Conservation (phyloP, 37 sponge, comb jelly and placozoan genomes). For the Crambe crambe region DNA sequence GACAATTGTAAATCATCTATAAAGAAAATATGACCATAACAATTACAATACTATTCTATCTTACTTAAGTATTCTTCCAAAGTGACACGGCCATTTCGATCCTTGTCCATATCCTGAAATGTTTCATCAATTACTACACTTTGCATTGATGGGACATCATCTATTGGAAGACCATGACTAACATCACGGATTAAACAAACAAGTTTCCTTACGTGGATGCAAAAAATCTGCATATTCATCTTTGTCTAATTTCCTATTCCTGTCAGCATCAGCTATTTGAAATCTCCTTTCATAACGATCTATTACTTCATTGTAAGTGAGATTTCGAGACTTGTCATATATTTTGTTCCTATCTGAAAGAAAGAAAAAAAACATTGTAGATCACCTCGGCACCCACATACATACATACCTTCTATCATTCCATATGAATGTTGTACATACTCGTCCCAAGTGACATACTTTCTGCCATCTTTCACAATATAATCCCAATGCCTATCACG, state of each 20-base stretch:
- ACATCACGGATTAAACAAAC: too few species aligned
- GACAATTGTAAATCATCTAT: neutral
- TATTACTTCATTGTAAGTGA: conserved; percentile 52
- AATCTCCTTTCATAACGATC: conserved; percentile 57
- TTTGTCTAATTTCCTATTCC: conserved; percentile 43
- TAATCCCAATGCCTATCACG: conserved; percentile 51
- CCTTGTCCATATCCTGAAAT: conserved; percentile 81
- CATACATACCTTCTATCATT: neutral
- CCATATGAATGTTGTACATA: conserved; percentile 49
- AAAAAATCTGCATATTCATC: conserved; percentile 82
- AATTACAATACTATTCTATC: too few species aligned
- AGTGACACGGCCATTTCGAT: conserved; percentile 76
- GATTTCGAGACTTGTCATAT: conserved; percentile 51
- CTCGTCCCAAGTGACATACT: conserved; percentile 55
- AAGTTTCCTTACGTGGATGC: conserved; percentile 79
- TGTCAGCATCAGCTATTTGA: conserved; percentile 67
- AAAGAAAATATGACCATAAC: too few species aligned
- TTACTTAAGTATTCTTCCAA: conserved; percentile 83
- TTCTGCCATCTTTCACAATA: conserved; percentile 57
- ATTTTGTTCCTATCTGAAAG: conserved; percentile 39
- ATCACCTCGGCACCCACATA: too few species aligned
- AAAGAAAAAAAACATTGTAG: too few species aligned
- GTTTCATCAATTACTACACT: conserved; percentile 77
- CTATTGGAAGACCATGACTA: conserved; percentile 25
- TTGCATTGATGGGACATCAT: conserved; percentile 83